Evolutionary conservation across 2,888 invertebrate genomes (phyloP).

Genomic region (Eilema caniola): DNA sequence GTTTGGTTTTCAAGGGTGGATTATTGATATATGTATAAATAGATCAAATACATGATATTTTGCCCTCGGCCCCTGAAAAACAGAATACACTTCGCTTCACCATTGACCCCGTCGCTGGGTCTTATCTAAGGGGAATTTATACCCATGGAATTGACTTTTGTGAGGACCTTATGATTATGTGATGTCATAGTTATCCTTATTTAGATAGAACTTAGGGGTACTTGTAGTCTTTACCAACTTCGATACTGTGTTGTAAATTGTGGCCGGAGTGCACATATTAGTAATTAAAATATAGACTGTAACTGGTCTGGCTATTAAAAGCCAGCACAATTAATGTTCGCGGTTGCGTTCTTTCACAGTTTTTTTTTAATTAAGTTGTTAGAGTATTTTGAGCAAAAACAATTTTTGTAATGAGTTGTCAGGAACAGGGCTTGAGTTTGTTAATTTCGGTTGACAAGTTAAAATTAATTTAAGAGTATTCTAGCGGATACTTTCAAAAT

Average conservation of each 20-base stretch:
- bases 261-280: not conserved
- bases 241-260: too few species aligned
- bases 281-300: not conserved
- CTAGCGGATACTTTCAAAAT: not conserved
- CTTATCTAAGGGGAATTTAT: not conserved
- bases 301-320: not conserved
- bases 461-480: slow-evolving; percentile 35
- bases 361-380: slow-evolving; percentile 31
- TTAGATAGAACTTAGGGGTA: too few species aligned
- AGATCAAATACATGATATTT: too few species aligned
- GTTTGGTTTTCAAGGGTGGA: too few species aligned
- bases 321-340: not conserved
- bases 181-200: too few species aligned
- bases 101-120: not conserved
- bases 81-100: too few species aligned
- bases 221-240: too few species aligned
- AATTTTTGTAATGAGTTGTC: slow-evolving; percentile 40
- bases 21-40: too few species aligned
- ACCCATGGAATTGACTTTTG: not conserved
- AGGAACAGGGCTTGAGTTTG: slow-evolving; percentile 29
- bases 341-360: not conserved
- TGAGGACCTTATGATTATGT: not conserved
- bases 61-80: too few species aligned
- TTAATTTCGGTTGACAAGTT: slow-evolving; percentile 36
- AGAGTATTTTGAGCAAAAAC: slow-evolving; percentile 26